A percentile compares a stretch with the other conserved stretches of the same genome.
phyloP scores from a whole-genome alignment of 2,113 vertebrate species.

The Melanerpes formicivorus region DNA sequence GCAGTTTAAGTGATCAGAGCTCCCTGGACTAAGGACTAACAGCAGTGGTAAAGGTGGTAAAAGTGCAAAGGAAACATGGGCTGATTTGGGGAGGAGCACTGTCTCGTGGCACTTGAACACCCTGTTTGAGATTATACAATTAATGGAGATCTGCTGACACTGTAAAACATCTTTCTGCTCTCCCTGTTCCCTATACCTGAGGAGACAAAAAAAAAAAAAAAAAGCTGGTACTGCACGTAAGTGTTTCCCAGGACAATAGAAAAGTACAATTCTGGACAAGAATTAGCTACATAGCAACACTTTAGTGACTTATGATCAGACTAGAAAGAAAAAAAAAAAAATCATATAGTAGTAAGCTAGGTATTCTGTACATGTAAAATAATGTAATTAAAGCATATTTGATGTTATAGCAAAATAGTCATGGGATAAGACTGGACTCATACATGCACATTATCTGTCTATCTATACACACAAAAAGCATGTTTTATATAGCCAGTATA shows the following conservation, averaged over 20 bases:
- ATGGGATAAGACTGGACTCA: neutral
- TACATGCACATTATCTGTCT: neutral
- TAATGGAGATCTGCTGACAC: neutral
- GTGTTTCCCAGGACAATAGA: neutral
- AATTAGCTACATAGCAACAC: neutral
- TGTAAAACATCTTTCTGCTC: neutral
- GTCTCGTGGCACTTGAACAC: neutral
- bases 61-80: slow-evolving; percentile 14
- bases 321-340: neutral
- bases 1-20: neutral
- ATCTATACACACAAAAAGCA: neutral
- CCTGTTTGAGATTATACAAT: neutral
- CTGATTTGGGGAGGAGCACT: neutral
- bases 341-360: neutral
- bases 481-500: neutral
- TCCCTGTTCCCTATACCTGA: neutral
- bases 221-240: neutral
- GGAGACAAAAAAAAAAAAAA: neutral
- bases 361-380: neutral
- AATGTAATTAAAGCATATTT: neutral
- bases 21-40: neutral
- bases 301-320: neutral
- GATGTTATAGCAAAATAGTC: neutral
- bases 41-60: neutral
- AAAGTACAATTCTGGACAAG: neutral